Evolutionary conservation across 2,888 invertebrate species (phyloP), one percentile per base, ranked within the genome.

Genomic region (Ditylenchus weischeri): DNA sequence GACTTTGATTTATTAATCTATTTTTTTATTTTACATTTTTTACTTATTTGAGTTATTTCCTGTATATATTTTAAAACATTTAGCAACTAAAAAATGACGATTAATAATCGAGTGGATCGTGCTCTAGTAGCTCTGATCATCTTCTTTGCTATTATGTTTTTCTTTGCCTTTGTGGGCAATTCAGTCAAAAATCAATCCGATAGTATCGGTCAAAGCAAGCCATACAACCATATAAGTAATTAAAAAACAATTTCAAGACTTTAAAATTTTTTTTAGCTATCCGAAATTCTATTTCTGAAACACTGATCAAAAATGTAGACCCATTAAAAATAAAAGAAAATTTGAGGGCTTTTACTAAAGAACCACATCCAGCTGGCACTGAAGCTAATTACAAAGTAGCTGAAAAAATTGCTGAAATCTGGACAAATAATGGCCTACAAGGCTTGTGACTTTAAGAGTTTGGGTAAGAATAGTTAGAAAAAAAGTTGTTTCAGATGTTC

Each of bases 301-400:
- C 15, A 10, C 62, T 62, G 2, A 38, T 62, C 8, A 47, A 62
- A 13, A 62, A 47, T 48, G 43, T 69, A 18, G 65, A 69, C 47
- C 64, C 49, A 6, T 57, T 47, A 43, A 29, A 43, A 21, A 69
- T 69, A 11, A 8, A 15, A 8, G 58, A 70, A 49, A 74, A 71
- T 49, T 49, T 71, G n/a, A 49, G 58, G 13, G 64, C 62, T 3
- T 71, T 79, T 59, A 79, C 78, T n/a, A 66, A 70, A 59, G 75
- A 79, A n/a, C 79, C 79, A 13, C 79, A 79, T 69, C 59, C 77
- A 21, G 80, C 81, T 5, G 81, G 81, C 18, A 78, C 74, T 0
- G 75, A 74, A 19, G 77, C 75, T 0, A 81, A 81, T 59, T 70
- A 74, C 50, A 69, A 69, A 62, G 78, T 82, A 2, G 79, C 78